A percentile compares a stretch with the other conserved stretches of the same genome.
Conservation (phyloP, 2,797 vertebrate species). For the Sparus aurata region DNA sequence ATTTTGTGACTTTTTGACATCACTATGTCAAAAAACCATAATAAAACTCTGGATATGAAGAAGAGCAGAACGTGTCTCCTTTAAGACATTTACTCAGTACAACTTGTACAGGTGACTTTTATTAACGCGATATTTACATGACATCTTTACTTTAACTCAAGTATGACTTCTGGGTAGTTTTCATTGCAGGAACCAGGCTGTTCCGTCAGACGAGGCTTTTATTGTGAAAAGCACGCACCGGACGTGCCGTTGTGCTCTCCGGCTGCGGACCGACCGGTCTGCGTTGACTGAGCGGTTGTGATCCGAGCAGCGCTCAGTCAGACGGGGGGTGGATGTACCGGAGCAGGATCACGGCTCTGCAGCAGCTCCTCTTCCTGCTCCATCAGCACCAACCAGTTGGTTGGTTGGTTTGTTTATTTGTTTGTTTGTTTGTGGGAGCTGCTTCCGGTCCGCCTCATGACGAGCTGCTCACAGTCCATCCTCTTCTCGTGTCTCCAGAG, state of each 20-base stretch:
- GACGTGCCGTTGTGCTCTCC: not conserved
- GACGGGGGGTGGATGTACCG: not conserved
- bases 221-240: conserved; percentile 23
- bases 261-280: not conserved
- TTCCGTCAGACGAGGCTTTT: not conserved
- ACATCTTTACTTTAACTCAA: too few relatives aligned
- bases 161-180: too few relatives aligned
- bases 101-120: too few relatives aligned
- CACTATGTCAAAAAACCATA: too few relatives aligned
- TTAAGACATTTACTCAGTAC: too few relatives aligned
- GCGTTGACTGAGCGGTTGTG: not conserved
- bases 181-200: too few relatives aligned
- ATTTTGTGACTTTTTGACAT: too few relatives aligned
- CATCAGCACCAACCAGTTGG: too few relatives aligned
- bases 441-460: not conserved
- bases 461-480: fast-evolving
- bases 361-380: conserved; percentile 2
- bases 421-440: not conserved
- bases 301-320: not conserved
- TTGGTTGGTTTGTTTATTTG: too few relatives aligned
- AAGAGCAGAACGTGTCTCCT: too few relatives aligned
- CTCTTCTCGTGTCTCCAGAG: not conserved
- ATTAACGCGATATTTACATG: too few relatives aligned
- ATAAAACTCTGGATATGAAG: too few relatives aligned
- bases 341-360: conserved; percentile 28